Percentiles rank a stretch among this genome's conserved stretches.
phyloP scores from a whole-genome alignment of 2,113 vertebrate species.

The Nestor notabilis region DNA sequence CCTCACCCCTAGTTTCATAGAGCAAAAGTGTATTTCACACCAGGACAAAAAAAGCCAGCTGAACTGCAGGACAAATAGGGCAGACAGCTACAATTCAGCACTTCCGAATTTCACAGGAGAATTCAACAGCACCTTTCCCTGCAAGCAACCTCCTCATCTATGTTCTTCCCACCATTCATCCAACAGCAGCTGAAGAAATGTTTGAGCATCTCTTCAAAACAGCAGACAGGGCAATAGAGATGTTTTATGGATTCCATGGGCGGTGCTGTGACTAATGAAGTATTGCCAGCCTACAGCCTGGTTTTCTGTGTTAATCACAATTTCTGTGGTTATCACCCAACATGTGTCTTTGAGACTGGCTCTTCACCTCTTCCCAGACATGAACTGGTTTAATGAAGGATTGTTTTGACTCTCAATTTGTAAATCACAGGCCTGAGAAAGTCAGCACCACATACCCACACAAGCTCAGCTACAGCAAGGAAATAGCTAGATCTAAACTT shows the following conservation, averaged over 20 bases:
- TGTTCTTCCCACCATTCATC: not conserved
- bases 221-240: not conserved
- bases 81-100: not conserved
- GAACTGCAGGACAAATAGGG: accelerated
- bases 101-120: not conserved
- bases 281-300: not conserved
- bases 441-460: not conserved
- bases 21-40: not conserved
- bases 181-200: not conserved
- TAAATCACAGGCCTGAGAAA: not conserved
- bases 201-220: not conserved
- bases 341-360: not conserved
- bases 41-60: not conserved
- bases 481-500: not conserved
- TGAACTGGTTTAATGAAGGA: not conserved
- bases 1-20: not conserved
- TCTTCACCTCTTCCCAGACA: not conserved
- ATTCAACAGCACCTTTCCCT: not conserved
- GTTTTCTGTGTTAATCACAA: not conserved
- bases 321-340: not conserved
- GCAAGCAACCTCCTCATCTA: not conserved
- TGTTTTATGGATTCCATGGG: not conserved
- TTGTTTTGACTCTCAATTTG: not conserved
- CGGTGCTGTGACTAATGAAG: not conserved
- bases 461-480: not conserved